Percentiles rank a stretch among this genome's conserved stretches.
phyloP scores from a whole-genome alignment of 2,113 vertebrate genomes.

The Ahaetulla prasina region DNA sequence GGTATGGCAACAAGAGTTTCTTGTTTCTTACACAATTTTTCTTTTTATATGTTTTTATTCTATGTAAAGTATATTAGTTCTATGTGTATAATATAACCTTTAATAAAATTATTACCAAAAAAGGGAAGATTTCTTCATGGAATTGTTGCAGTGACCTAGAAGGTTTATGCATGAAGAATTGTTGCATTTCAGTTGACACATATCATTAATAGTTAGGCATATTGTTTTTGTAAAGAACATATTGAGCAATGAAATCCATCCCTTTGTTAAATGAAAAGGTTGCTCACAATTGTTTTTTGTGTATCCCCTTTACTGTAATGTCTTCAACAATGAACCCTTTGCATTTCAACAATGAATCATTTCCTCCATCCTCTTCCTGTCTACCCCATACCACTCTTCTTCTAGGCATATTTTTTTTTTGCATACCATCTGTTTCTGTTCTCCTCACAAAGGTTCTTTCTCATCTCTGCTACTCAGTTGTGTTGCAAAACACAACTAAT shows the following conservation, averaged over 20 bases:
- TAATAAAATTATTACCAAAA: background rate
- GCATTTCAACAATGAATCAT: conserved; percentile 1
- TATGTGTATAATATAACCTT: background rate
- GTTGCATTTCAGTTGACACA: background rate
- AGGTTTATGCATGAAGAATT: background rate
- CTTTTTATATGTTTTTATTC: background rate
- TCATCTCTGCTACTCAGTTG: background rate
- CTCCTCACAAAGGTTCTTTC: background rate
- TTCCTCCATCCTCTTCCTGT: background rate
- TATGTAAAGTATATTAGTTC: background rate
- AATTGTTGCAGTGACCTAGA: background rate
- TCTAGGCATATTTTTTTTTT: background rate
- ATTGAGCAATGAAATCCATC: background rate
- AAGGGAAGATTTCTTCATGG: background rate
- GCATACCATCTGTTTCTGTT: background rate
- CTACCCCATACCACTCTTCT: background rate
- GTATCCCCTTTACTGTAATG: background rate
- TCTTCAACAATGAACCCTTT: background rate
- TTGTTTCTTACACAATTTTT: background rate
- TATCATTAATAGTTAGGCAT: background rate
- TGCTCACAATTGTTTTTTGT: background rate
- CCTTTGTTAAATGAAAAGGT: background rate
- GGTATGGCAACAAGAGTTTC: background rate
- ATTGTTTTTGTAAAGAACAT: background rate
- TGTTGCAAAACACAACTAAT: background rate